Base-by-base conservation (phyloP, 2,113 vertebrate genomes). In the Pollachius pollachius region DNA sequence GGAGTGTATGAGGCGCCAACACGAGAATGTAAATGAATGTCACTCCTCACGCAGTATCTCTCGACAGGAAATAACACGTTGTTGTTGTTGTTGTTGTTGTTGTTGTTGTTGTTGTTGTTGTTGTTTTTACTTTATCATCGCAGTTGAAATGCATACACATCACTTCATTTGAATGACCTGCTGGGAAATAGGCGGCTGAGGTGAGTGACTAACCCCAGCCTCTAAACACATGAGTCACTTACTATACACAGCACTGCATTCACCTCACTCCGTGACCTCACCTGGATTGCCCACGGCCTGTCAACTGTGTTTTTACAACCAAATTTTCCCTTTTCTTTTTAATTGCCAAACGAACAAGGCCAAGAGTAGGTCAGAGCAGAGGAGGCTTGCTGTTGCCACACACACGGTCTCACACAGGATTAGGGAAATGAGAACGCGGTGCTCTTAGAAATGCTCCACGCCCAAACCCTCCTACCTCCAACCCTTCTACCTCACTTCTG, bases 381-480 rank as follows among this genome's bases (percentile, higher is more conserved):
- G 52, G 19, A 23, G 65, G 30, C 58, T 17, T 60, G 17, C 52
- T 13, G 72, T 84, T 84, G 79, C 77, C 73, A 78, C 81, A 80
- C 30, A 41, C 37, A 1, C 16, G 12, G 41, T 62, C 74, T 65
- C 15, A 48, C 83, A 71, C 69, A 63, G 41, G 30, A 76, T 25
- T 81, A 75, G 82, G 89, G 89, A 89, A 90, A 87, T 83, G 87
- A 90, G 88, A 89, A 89, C 78, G 76, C 3, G 80, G 70, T 70
- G 63, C 13, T 80, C 69, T 79, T 71, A 82, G 81, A 70, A 82
- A 69, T 69, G 75, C 72, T 84, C 75, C 81, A 75, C 85, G 65
- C 73, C 71, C 80, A 78, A 58, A 68, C n/a, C 77, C 81, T 67
- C 63, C 75, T 76, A 80, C 76, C 81, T n/a, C n/a, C n/a, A n/a